These are phyloP conservation scores for Hemithea aestivaria DNA, from an alignment of 2,888 invertebrate genomes.

Conservation along the genomic window DNA sequence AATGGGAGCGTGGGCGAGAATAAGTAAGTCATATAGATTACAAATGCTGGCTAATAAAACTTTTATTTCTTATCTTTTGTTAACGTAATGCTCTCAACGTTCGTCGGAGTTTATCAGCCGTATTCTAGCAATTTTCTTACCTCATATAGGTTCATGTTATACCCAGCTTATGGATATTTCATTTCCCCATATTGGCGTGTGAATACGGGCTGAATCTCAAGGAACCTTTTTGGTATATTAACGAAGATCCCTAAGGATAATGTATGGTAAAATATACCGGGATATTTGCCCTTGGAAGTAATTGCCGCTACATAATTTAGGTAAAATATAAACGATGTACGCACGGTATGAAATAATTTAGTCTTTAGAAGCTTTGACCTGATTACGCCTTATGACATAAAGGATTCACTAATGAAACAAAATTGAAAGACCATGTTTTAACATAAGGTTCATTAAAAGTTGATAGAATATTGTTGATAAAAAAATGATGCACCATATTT, in stretches of 20 bases:
- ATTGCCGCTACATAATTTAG: constrained; percentile 28
- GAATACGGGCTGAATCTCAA: constrained; percentile 24
- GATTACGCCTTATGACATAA: not conserved
- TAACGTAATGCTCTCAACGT: too few relatives aligned
- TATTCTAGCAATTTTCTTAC: too few relatives aligned
- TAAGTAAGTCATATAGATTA: too few relatives aligned
- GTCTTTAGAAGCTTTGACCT: not conserved
- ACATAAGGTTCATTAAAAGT: too few relatives aligned
- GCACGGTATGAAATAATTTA: constrained; percentile 2
- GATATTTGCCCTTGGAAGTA: constrained; percentile 33
- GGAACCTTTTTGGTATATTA: constrained; percentile 39
- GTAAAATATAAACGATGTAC: constrained; percentile 5
- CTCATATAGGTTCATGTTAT: too few relatives aligned
- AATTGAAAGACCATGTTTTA: too few relatives aligned
- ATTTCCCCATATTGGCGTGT: constrained; percentile 26
- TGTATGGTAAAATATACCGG: constrained; percentile 48
- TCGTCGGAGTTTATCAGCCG: too few relatives aligned
- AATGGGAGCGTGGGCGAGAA: not conserved
- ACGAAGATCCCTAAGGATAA: constrained; percentile 44
- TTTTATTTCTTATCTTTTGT: too few relatives aligned
- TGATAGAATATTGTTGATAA: too few relatives aligned
- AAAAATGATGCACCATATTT: too few relatives aligned
- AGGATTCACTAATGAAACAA: not conserved
- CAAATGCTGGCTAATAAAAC: too few relatives aligned
- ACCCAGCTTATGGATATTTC: constrained; percentile 13